A percentile compares a stretch with the other conserved stretches of the same genome.
These are phyloP conservation scores for Pecten maximus DNA, from an alignment of 2,888 invertebrate species.

Conservation along the genomic window DNA sequence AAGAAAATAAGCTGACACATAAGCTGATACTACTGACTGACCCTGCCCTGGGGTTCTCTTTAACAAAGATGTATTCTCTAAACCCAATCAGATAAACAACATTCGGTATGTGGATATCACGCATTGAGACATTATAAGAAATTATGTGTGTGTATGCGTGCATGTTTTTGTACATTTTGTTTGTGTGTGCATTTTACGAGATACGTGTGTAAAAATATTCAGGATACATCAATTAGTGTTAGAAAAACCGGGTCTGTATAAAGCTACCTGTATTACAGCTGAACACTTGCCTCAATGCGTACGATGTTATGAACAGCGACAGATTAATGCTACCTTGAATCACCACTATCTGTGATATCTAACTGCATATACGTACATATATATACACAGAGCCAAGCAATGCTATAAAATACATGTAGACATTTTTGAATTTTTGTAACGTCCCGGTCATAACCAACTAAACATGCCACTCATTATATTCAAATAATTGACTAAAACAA, in stretches of 20 bases:
- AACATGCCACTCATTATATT: slow-evolving; percentile 14
- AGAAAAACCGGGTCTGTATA: not conserved
- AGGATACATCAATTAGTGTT: not conserved
- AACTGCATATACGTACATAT: not conserved
- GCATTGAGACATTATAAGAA: not conserved
- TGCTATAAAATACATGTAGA: not conserved
- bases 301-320: not conserved
- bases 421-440: not conserved
- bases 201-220: not conserved
- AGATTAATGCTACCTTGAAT: not conserved
- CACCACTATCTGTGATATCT: not conserved
- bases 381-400: not conserved
- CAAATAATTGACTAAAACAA: not conserved
- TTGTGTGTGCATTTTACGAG: not conserved
- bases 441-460: not conserved
- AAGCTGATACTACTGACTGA: slow-evolving; percentile 1
- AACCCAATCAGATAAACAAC: not conserved
- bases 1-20: slow-evolving; percentile 7
- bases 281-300: not conserved
- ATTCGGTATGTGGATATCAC: not conserved
- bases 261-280: not conserved
- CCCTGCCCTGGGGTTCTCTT: slow-evolving; percentile 14
- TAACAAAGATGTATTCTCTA: slow-evolving; percentile 13
- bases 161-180: not conserved
- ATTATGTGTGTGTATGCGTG: not conserved